phyloP scores from a whole-genome alignment of 2,888 invertebrate genomes.

The Stenolophus ochropezus region DNA sequence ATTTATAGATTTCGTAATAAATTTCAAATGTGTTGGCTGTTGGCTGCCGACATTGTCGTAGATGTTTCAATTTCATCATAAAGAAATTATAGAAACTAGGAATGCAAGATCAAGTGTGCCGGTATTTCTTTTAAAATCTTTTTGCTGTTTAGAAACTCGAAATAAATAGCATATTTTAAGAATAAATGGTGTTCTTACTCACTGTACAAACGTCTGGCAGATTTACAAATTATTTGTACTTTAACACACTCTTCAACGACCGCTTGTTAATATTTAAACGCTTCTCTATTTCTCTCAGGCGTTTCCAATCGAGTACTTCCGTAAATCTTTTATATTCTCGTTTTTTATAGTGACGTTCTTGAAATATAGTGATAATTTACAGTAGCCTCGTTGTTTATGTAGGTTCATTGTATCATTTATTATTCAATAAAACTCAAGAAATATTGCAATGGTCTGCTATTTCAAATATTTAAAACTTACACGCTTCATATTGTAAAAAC shows the following conservation, averaged over 20 bases:
- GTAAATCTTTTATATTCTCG: conserved; percentile 34
- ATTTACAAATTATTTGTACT: conserved; percentile 46
- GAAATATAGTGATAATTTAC: conserved; percentile 54
- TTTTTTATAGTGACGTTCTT: conserved; percentile 29
- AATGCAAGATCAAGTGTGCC: too few relatives aligned
- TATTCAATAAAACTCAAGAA: conserved; percentile 13
- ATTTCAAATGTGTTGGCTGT: too few relatives aligned
- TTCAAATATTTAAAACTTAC: conserved; percentile 29
- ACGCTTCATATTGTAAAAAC: too few relatives aligned
- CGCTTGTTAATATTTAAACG: conserved; percentile 33
- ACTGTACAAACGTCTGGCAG: conserved; percentile 5
- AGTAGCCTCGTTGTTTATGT: conserved; percentile 45
- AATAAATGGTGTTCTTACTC: not conserved
- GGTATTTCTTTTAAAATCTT: too few relatives aligned
- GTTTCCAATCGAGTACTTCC: conserved; percentile 15
- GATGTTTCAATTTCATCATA: too few relatives aligned
- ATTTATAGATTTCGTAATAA: too few relatives aligned
- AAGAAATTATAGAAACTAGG: too few relatives aligned
- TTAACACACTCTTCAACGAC: conserved; percentile 9
- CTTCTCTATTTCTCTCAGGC: conserved; percentile 5
- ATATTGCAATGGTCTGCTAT: conserved; percentile 11
- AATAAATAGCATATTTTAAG: not conserved
- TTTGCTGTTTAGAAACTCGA: not conserved
- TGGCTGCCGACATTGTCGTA: too few relatives aligned
- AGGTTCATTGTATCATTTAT: conserved; percentile 38